Base-by-base conservation (phyloP, 2,888 invertebrate species). In the Spilarctia lutea region DNA sequence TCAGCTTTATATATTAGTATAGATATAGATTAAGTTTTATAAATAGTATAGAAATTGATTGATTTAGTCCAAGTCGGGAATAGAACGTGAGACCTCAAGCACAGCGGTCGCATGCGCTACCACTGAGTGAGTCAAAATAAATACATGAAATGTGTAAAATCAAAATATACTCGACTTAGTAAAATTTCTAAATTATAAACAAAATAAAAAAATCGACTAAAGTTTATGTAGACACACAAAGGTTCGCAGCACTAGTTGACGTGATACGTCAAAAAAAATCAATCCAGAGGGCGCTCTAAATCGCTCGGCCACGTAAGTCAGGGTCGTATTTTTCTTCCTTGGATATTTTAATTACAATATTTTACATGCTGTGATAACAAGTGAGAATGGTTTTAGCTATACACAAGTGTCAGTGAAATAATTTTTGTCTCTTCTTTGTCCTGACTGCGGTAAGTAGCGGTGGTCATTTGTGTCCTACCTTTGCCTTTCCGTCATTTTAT, bases 261-360 rank as follows among this genome's bases (percentile, higher is more conserved):
- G 84, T 91, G 83, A 86, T 77, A 85, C 90, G 92, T 93, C 93
- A 93, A 92, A 92, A 63, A n/a, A 92, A 92, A 92, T 92, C 91
- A 91, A 92, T 93, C 89, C 89, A 95, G 95, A 94, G 94, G 95
- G 94, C 95, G 95, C 94, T 94, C 86, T 87, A 88, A 90, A 91
- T 94, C 91, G 92, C 92, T 93, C 95, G 91, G 95, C 96, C 96
- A 96, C 96, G 96, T 96, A 96, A 95, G 96, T 94, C 94, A 93
- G 94, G 95, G 93, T 94, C 92, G 94, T 94, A 94, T 94, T 94
- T 94, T 94, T 91, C 91, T 92, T 91, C 90, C 89, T 89, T 91
- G 90, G 89, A 90, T 91, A 90, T 88, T 93, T 78, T 90, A 92
- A 91, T 90, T 91, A 90, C 89, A 88, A 90, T 92, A 88, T 88